Evolutionary conservation across 1,140 invertebrate species (phyloP), one percentile per base, ranked within the genome.

Genomic region (Nephotettix cincticeps): DNA sequence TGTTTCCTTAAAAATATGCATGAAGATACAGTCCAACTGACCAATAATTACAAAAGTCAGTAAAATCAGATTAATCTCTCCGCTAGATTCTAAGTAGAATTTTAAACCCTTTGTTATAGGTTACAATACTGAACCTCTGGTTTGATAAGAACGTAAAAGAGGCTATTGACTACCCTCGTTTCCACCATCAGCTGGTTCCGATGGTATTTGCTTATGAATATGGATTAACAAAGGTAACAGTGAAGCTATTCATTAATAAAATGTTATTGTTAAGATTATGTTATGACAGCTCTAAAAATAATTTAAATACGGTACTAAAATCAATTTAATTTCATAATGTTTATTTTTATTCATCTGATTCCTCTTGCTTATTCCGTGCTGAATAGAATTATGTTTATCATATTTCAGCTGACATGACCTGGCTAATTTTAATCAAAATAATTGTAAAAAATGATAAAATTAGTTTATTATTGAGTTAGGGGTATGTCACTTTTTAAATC

Each of bases 131-230:
- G 29, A 86, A 89, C 69, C 78, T 99, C 0, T 97, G 93, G 93
- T 89, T 98, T 77, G 87, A 84, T 0, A 84, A 95, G 61, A 86
- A 90, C 58, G 87, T 99, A 2, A 96, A 97, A 80, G 81, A 93
- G 79, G 93, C 96, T 0, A 87, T 98, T 2, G 95, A 97, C 81
- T 87, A 87, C 0, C 86, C 91, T 0, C 85, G 97, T 69, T 84
- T 98, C 68, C 97, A 99, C 81, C 94, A 99, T 82, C 97, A 99
- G 78, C 83, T 98, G 1, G 85, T 89, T 72, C 97, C 97, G 0
- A 93, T 96, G 86, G 73, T 84, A 27, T 77, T 95, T 0, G 75
- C 84, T 47, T 94, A 95, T 78, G 96, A 99, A 82, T 86, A 86
- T 69, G 91, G 88, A 32, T 86, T 93, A 71, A 83, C 87, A 61